Percentiles rank a stretch among this genome's conserved stretches.
Evolutionary conservation across 1,140 invertebrate species (phyloP).

Genomic region (Halotydeus destructor): DNA sequence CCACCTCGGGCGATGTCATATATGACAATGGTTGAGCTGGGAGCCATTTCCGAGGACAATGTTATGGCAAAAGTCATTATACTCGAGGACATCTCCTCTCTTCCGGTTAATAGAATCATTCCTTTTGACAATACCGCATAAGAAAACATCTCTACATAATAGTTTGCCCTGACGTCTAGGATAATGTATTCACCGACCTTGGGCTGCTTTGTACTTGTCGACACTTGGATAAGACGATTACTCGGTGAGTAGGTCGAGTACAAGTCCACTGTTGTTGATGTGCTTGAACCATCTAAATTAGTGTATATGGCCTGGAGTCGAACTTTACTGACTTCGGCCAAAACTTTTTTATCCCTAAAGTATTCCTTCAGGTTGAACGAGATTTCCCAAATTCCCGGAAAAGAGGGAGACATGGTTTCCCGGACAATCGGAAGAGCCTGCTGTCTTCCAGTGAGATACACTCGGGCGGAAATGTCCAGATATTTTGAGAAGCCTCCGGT

Average conservation of each 20-base stretch:
- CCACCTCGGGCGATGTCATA: slow-evolving; percentile 63
- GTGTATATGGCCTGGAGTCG: slow-evolving; percentile 35
- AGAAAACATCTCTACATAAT: slow-evolving; percentile 65
- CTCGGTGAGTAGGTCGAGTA: slow-evolving; percentile 57
- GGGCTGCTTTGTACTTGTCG: slow-evolving; percentile 58
- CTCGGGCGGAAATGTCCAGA: background rate
- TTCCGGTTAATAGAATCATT: slow-evolving; percentile 24
- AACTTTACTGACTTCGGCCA: slow-evolving; percentile 16
- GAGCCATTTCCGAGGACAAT: slow-evolving; percentile 79
- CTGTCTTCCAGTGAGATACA: background rate
- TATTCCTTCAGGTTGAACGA: slow-evolving; percentile 41
- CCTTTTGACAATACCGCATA: slow-evolving; percentile 70
- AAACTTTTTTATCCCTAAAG: slow-evolving; percentile 7
- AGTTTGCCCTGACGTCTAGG: slow-evolving; percentile 78
- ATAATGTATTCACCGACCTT: slow-evolving; percentile 81
- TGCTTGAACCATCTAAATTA: slow-evolving; percentile 30
- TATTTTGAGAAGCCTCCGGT: too few relatives aligned
- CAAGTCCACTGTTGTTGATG: slow-evolving; percentile 32
- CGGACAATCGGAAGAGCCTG: background rate
- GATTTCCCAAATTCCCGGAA: slow-evolving; percentile 46
- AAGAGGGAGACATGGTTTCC: slow-evolving; percentile 33
- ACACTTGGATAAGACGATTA: slow-evolving; percentile 63
- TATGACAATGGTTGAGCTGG: slow-evolving; percentile 65
- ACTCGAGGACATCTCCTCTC: slow-evolving; percentile 21
- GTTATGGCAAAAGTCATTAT: slow-evolving; percentile 70